Evolutionary conservation across 2,797 vertebrate species (phyloP), one percentile per base, ranked within the genome.

Genomic region (Mormyrops boulengeri): DNA sequence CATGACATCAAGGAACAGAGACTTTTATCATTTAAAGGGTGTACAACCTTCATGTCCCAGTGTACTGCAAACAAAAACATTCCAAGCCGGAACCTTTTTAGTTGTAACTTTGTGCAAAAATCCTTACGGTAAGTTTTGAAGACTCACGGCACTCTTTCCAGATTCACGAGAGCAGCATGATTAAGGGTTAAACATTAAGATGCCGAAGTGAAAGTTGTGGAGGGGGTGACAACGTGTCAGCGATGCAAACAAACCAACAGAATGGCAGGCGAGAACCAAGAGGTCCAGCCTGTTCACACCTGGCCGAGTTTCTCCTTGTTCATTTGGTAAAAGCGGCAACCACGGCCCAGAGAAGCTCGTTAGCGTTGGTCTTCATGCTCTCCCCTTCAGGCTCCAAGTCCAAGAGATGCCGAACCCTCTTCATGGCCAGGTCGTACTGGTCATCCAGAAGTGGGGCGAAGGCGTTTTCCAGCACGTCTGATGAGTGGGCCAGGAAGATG

Each of bases 251-350:
- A 50, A 50, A 26, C 84, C 49, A 34, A 30, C 26, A 50, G 22
- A 26, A 30, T 14, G 12, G 14, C 26, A 53, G 26, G n/a, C 52
- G 8, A 7, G n/a, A 19, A 22, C 38, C 19, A 89, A 85, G 91
- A 82, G 85, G 84, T 53, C 85, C 50, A 41, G n/a, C 47, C 62
- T 22, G 41, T 89, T 55, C 11, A 41, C 55, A 50, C 52, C 41
- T 12, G 69, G 38, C 69, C 4, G 4, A 73, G 34, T 84, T 49
- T 53, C 50, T 89, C 82, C 14, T 53, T 73, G 89, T 92, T 97
- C 96, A 99, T 94, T 99, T 99, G 92, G 97, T 99, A 94, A 99
- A 99, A 22, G 98, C 97, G 0, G 98, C 96, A 91, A 99, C 97
- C 57, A 99, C 98, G 0, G 97, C 97, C 98, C 98, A 99, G 47